A percentile compares a stretch with the other conserved stretches of the same genome.
Evolutionary conservation across 2,797 vertebrate genomes (phyloP).

Genomic region (Tamandua tetradactyla): DNA sequence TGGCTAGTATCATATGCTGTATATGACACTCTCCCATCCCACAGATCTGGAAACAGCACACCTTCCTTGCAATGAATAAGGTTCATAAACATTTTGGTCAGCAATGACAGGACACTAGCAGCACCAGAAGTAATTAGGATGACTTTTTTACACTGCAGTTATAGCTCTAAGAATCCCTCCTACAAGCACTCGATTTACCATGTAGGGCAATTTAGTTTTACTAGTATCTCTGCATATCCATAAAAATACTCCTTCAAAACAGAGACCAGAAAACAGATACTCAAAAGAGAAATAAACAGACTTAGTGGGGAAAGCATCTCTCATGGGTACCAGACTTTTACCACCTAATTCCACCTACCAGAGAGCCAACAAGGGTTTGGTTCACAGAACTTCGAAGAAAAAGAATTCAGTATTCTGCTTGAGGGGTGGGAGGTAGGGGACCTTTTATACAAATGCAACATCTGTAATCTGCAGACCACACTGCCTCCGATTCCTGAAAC

Average conservation of each 20-base stretch:
- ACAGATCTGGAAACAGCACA: not conserved
- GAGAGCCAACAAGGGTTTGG: not conserved
- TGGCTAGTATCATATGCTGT: not conserved
- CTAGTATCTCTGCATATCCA: not conserved
- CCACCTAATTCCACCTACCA: not conserved
- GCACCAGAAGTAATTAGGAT: not conserved
- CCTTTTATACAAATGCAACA: not conserved
- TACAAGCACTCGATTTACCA: not conserved
- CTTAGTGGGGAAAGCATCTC: not conserved
- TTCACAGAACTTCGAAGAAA: not conserved
- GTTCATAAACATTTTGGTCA: not conserved
- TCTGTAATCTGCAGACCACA: not conserved
- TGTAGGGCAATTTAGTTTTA: not conserved
- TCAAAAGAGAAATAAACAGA: not conserved
- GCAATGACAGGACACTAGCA: not conserved
- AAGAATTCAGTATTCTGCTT: not conserved
- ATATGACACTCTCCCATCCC: not conserved
- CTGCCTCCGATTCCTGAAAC: not conserved
- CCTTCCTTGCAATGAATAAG: not conserved
- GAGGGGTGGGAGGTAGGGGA: rapidly evolving
- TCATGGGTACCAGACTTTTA: not conserved
- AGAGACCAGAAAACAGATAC: not conserved
- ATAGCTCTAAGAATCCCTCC: not conserved
- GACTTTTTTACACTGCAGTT: not conserved
- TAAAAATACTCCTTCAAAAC: not conserved